Percentiles rank a stretch among this genome's conserved stretches.
Evolutionary conservation across 2,797 vertebrate species (phyloP).

Genomic region (Lagodon rhomboides): DNA sequence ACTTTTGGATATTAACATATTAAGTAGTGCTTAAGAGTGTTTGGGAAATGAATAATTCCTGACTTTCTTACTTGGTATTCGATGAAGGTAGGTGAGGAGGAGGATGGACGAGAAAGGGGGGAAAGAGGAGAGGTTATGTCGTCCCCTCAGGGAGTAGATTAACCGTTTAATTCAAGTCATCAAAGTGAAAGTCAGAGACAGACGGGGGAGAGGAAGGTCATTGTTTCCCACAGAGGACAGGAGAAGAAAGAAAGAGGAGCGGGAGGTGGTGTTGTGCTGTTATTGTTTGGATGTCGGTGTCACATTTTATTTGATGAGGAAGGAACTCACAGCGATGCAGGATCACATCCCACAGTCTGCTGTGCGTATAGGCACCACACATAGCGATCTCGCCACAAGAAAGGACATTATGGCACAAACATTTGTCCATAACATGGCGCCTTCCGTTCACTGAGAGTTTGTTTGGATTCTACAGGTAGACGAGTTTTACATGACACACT

Average conservation of each 20-base stretch:
- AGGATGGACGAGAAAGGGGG: slow-evolving; percentile 14
- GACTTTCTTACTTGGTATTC: slow-evolving; percentile 56
- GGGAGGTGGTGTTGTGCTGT: slow-evolving; percentile 1
- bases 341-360: neutral
- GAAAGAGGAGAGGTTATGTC: slow-evolving; percentile 38
- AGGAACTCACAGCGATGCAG: neutral
- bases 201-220: slow-evolving; percentile 35
- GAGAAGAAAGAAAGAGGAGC: slow-evolving; percentile 8
- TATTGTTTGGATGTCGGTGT: slow-evolving; percentile 35
- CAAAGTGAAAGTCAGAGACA: slow-evolving; percentile 62
- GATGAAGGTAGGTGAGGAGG: slow-evolving; percentile 7
- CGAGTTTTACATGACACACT: neutral
- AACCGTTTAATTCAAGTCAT: slow-evolving; percentile 65
- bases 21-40: slow-evolving; percentile 1
- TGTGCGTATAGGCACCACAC: neutral
- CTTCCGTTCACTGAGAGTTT: neutral
- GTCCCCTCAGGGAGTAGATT: slow-evolving; percentile 47
- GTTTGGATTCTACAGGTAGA: slow-evolving; percentile 7
- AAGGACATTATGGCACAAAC: neutral
- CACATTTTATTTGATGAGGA: slow-evolving; percentile 32
- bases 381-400: neutral
- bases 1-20: slow-evolving; percentile 15
- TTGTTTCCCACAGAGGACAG: slow-evolving; percentile 34
- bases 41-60: slow-evolving; percentile 8
- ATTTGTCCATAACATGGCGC: neutral